phyloP scores from a whole-genome alignment of 2,113 vertebrate genomes.

The Labrus mixtus region DNA sequence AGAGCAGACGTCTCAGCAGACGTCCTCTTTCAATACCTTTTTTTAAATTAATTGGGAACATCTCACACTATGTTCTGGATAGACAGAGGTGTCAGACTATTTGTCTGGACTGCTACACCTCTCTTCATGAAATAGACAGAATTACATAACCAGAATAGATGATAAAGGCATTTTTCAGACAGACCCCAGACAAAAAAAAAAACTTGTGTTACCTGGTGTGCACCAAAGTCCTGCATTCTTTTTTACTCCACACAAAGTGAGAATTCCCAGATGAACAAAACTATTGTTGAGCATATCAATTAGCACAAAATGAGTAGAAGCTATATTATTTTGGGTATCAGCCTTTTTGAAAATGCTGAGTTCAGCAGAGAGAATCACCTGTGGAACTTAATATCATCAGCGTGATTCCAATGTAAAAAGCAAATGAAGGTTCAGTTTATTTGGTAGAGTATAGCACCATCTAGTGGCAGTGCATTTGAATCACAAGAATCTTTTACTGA shows the following conservation, averaged over 20 bases:
- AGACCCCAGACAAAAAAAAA: background rate
- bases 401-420: background rate
- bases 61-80: background rate
- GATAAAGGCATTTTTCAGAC: background rate
- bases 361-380: background rate
- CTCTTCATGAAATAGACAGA: background rate
- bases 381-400: background rate
- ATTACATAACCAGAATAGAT: conserved; percentile 19
- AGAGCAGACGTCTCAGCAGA: conserved; percentile 22
- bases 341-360: background rate
- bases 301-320: background rate
- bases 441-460: conserved; percentile 47
- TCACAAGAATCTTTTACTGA: background rate
- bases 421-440: background rate
- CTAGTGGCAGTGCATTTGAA: conserved; percentile 36
- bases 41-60: conserved; percentile 16
- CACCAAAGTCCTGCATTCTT: background rate
- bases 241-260: no score
- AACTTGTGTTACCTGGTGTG: no score
- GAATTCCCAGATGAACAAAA: background rate
- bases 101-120: background rate
- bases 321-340: background rate
- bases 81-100: conserved; percentile 38
- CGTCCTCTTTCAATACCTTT: conserved; percentile 9
- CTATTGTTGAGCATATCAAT: background rate